phyloP scores from a whole-genome alignment of 2,797 vertebrate species.

The Salmo trutta region DNA sequence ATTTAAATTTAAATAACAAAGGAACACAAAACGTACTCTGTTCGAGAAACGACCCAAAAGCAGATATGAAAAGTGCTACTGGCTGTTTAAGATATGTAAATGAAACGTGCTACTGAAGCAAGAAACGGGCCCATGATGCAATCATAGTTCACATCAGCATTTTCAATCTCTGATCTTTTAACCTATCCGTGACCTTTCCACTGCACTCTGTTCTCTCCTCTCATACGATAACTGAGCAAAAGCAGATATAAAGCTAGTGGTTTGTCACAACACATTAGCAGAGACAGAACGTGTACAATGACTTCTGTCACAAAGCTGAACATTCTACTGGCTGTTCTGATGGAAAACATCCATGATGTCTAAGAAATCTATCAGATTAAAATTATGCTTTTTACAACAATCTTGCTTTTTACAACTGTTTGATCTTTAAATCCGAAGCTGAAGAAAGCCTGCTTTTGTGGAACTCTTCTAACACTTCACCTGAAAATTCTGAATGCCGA shows the following conservation, averaged over 20 bases:
- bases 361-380: not conserved
- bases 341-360: not conserved
- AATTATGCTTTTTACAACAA: not conserved
- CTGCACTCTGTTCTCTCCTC: not conserved
- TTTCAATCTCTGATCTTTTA: too few species aligned
- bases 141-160: too few species aligned
- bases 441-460: not conserved
- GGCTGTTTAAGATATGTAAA: too few species aligned
- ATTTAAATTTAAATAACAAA: too few species aligned
- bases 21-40: too few species aligned
- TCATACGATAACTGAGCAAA: not conserved
- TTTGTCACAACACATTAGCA: not conserved
- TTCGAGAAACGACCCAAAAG: too few species aligned
- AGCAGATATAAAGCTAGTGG: not conserved
- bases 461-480: not conserved
- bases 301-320: slow-evolving; percentile 11
- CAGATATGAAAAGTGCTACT: too few species aligned
- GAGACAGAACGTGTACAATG: not conserved
- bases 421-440: not conserved
- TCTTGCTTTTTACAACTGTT: not conserved
- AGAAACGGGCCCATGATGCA: too few species aligned
- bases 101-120: too few species aligned
- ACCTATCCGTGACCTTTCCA: not conserved
- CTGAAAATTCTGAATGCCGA: not conserved
- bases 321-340: not conserved